phyloP scores from a whole-genome alignment of 2,888 invertebrate genomes.

The Drosophila mayaguana region DNA sequence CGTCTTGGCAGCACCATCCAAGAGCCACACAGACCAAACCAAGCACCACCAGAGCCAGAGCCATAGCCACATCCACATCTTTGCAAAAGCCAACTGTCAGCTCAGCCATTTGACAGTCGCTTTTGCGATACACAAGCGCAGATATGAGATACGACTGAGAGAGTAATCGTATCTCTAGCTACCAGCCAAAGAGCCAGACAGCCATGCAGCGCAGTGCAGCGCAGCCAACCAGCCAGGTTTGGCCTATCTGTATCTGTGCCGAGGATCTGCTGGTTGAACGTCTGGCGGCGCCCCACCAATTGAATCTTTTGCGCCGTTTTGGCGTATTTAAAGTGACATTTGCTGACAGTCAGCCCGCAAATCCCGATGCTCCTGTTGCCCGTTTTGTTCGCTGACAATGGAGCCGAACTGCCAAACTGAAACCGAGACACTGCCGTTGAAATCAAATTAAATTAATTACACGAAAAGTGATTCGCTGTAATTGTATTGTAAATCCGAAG shows the following conservation, averaged over 20 bases:
- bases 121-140: slow-evolving; percentile 73
- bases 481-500: slow-evolving; percentile 64
- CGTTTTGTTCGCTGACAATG: slow-evolving; percentile 5
- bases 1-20: slow-evolving; percentile 34
- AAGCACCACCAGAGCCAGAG: neutral
- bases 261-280: slow-evolving; percentile 36
- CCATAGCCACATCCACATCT: slow-evolving; percentile 37
- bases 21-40: slow-evolving; percentile 4
- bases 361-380: slow-evolving; percentile 37
- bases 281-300: slow-evolving; percentile 72
- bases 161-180: slow-evolving; percentile 25
- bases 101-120: slow-evolving; percentile 80
- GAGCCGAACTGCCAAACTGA: slow-evolving; percentile 36
- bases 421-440: slow-evolving; percentile 31
- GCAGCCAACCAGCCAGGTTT: slow-evolving; percentile 9
- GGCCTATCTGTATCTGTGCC: slow-evolving; percentile 47
- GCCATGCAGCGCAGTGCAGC: no score
- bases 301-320: slow-evolving; percentile 81
- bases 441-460: slow-evolving; percentile 72
- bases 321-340: slow-evolving; percentile 82
- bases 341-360: slow-evolving; percentile 64
- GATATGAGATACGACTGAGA: slow-evolving; percentile 74
- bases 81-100: slow-evolving; percentile 69
- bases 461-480: slow-evolving; percentile 57
- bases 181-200: slow-evolving; percentile 18